A percentile compares a stretch with the other conserved stretches of the same genome.
Conservation (phyloP, 2,113 vertebrate genomes). For the Enhydra lutris region DNA sequence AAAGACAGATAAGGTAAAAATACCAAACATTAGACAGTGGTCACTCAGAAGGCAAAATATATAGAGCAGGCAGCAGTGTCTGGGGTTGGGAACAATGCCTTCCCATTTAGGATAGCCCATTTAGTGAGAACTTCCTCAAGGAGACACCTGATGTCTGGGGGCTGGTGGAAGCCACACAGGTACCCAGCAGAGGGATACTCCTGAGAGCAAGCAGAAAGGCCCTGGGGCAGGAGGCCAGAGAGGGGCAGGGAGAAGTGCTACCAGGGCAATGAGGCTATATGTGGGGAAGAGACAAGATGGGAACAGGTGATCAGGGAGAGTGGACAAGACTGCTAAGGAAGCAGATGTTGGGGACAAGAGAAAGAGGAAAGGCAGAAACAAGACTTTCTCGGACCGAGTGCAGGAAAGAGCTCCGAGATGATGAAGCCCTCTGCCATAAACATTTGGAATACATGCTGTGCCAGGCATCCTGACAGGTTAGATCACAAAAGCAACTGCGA, state of each 20-base stretch:
- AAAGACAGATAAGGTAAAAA: background rate
- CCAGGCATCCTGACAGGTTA: background rate
- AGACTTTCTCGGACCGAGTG: too few species aligned
- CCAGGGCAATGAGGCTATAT: background rate
- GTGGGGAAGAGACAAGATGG: background rate
- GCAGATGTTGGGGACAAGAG: rapidly evolving
- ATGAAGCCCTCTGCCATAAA: background rate
- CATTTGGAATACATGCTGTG: background rate
- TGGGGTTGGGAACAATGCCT: background rate
- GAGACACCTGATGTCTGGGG: rapidly evolving
- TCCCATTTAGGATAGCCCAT: background rate
- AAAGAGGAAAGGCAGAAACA: background rate
- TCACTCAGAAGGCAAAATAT: background rate
- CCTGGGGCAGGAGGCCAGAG: background rate
- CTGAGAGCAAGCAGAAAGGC: background rate
- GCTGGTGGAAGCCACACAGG: background rate
- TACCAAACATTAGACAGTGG: rapidly evolving
- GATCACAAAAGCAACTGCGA: background rate
- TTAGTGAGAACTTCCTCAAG: background rate
- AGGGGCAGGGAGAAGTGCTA: background rate
- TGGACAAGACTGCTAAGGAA: rapidly evolving
- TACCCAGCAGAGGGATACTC: background rate
- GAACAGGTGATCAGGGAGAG: background rate
- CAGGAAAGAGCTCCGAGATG: background rate
- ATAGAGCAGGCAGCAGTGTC: background rate